These are phyloP conservation scores for Melieria crassipennis DNA, from an alignment of 2,888 invertebrate genomes.

Conservation along the genomic window DNA sequence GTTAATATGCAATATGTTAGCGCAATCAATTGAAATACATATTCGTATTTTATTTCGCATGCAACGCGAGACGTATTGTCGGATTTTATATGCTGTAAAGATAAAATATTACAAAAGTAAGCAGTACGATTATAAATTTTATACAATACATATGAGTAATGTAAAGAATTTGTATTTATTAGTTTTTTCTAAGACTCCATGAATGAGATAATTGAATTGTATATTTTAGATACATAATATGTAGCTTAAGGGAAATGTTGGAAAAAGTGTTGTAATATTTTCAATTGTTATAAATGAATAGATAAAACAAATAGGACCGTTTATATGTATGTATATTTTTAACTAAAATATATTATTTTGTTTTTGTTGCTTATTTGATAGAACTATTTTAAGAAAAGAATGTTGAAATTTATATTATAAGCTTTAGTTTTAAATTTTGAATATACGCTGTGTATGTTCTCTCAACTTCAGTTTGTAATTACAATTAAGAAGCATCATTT, in stretches of 20 bases:
- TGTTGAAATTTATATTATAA: constrained; percentile 32
- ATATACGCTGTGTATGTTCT: constrained; percentile 11
- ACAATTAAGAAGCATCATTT: neutral
- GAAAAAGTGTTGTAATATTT: constrained; percentile 57
- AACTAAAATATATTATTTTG: constrained; percentile 50
- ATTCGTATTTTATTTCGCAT: too few relatives aligned
- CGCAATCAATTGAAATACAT: too few relatives aligned
- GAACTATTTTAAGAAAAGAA: constrained; percentile 24
- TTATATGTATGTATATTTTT: constrained; percentile 42
- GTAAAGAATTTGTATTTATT: constrained; percentile 31
- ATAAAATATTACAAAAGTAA: too few relatives aligned
- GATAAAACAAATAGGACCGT: constrained; percentile 36
- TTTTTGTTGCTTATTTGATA: constrained; percentile 58
- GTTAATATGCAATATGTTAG: too few relatives aligned
- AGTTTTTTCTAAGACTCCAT: constrained; percentile 22
- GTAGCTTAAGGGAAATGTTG: constrained; percentile 53
- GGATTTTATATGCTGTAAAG: too few relatives aligned
- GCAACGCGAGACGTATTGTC: too few relatives aligned
- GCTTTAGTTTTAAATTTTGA: constrained; percentile 26
- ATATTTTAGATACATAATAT: constrained; percentile 29
- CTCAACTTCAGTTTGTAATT: neutral
- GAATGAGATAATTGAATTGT: constrained; percentile 24
- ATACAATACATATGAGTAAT: constrained; percentile 14
- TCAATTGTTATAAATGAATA: constrained; percentile 46
- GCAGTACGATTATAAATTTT: neutral